Conservation (phyloP, 2,113 vertebrate species). For the Nibea coibor region DNA sequence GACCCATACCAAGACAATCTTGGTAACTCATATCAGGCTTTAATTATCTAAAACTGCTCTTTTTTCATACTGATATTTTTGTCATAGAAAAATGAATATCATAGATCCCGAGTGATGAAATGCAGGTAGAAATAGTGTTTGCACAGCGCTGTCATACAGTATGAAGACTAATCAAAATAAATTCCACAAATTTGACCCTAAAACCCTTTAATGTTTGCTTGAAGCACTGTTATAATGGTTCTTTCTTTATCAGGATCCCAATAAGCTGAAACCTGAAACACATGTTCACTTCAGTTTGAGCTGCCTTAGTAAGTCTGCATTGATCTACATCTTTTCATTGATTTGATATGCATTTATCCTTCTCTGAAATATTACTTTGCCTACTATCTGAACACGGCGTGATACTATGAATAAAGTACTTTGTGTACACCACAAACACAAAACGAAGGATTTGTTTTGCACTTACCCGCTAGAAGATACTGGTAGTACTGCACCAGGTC, state of each 20-base stretch:
- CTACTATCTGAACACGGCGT: background rate
- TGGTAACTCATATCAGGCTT: too few relatives aligned
- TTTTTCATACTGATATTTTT: background rate
- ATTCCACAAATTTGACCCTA: background rate
- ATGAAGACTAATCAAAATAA: constrained; percentile 1
- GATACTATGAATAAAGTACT: background rate
- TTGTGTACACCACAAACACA: background rate
- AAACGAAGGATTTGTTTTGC: background rate
- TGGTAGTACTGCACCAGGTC: constrained; percentile 97
- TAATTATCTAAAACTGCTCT: background rate
- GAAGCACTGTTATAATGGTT: background rate
- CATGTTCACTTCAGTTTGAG: constrained; percentile 5
- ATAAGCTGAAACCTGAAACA: constrained; percentile 12
- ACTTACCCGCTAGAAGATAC: constrained; percentile 93
- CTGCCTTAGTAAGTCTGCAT: constrained; percentile 1
- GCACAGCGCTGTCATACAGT: background rate
- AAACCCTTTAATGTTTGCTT: background rate
- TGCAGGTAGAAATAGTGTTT: background rate
- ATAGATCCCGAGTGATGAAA: background rate
- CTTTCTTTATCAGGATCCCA: background rate
- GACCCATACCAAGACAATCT: too few relatives aligned
- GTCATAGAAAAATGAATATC: background rate
- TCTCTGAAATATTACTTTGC: background rate
- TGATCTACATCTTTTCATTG: constrained; percentile 4
- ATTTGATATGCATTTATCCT: constrained; percentile 7